These are phyloP conservation scores for Diorhabda sublineata DNA, from an alignment of 1,140 invertebrate genomes.

Conservation along the genomic window DNA sequence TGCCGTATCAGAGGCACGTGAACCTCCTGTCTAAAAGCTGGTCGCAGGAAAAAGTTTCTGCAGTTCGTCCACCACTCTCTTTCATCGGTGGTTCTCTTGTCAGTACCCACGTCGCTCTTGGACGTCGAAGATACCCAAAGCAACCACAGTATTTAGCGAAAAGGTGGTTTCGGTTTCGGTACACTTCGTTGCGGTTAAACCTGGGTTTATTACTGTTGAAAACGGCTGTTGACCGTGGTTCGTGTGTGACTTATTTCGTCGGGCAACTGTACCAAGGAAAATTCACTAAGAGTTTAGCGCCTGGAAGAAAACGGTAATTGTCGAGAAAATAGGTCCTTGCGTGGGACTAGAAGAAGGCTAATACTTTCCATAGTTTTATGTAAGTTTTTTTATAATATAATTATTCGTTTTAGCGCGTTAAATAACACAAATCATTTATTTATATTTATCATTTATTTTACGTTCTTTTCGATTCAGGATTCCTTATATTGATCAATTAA, in stretches of 20 bases:
- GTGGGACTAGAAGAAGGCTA: slow-evolving; percentile 11
- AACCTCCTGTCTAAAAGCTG: slow-evolving; percentile 30
- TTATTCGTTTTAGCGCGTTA: no score
- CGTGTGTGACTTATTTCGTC: not conserved
- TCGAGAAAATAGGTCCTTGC: not conserved
- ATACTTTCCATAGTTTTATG: slow-evolving; percentile 9
- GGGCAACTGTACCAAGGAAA: slow-evolving; percentile 5
- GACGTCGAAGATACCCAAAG: slow-evolving; percentile 17
- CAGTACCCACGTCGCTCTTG: slow-evolving; percentile 29
- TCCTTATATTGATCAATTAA: no score
- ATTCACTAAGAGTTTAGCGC: slow-evolving; percentile 21
- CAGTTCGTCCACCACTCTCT: slow-evolving; percentile 22
- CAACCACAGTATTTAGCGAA: slow-evolving; percentile 18
- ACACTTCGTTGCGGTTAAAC: slow-evolving; percentile 5
- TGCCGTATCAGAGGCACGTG: slow-evolving; percentile 22
- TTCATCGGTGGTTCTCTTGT: slow-evolving; percentile 17
- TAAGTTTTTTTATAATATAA: slow-evolving; percentile 5
- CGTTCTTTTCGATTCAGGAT: no score
- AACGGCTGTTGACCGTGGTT: slow-evolving; percentile 11
- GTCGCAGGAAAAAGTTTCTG: slow-evolving; percentile 25
- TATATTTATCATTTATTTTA: no score
- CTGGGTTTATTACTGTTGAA: slow-evolving; percentile 1
- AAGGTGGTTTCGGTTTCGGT: slow-evolving; percentile 10
- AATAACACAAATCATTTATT: no score
- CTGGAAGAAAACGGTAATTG: slow-evolving; percentile 21